Evolutionary conservation across 2,113 vertebrate species (phyloP).

Genomic region (Beaufortia kweichowensis): DNA sequence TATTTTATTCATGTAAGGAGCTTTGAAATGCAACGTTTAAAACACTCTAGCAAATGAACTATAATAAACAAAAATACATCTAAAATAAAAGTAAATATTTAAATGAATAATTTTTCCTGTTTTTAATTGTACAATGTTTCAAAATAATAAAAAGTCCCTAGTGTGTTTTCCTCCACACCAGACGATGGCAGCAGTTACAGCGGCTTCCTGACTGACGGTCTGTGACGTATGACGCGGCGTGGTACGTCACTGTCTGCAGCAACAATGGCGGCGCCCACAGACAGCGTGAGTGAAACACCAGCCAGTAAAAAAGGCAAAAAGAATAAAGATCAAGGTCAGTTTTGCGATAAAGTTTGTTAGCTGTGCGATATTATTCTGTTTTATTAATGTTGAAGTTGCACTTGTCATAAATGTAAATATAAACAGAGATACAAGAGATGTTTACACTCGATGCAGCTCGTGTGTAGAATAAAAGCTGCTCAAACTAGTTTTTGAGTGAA

Average conservation of each 20-base stretch:
- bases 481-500: too few species aligned
- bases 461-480: not conserved
- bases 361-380: too few species aligned
- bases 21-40: too few species aligned
- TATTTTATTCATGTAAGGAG: too few species aligned
- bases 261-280: slow-evolving; percentile 69
- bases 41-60: too few species aligned
- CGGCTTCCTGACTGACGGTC: not conserved
- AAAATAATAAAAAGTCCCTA: too few species aligned
- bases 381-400: not conserved
- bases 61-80: too few species aligned
- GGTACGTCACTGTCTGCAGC: not conserved
- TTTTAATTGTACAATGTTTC: too few species aligned
- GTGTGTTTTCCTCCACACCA: not conserved
- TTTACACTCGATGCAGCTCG: not conserved
- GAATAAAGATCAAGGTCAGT: slow-evolving; percentile 58
- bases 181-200: not conserved
- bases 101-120: too few species aligned
- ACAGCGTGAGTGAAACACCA: slow-evolving; percentile 60
- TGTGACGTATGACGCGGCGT: not conserved
- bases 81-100: too few species aligned
- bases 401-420: not conserved
- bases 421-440: not conserved
- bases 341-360: not conserved
- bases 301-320: slow-evolving; percentile 60